Evolutionary conservation across 2,797 vertebrate genomes (phyloP).

Genomic region (Microchirus variegatus): DNA sequence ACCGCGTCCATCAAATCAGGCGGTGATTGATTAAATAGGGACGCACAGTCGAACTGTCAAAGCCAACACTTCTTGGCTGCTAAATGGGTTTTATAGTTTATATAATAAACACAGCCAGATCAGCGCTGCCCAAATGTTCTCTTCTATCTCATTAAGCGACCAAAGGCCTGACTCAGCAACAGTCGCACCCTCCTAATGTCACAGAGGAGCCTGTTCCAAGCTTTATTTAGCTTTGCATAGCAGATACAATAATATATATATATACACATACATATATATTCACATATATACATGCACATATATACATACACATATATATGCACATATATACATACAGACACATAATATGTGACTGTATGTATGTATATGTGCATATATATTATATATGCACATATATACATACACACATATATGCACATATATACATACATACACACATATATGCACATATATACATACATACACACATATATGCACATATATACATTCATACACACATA

Average conservation of each 20-base stretch:
- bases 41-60: conserved; percentile 40
- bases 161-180: conserved; percentile 54
- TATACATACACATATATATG: no score
- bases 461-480: no score
- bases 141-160: conserved; percentile 68
- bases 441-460: no score
- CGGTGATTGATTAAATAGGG: conserved; percentile 48
- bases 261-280: no score
- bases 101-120: conserved; percentile 61
- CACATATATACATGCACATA: no score
- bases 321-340: no score
- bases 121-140: conserved; percentile 65
- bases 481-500: no score
- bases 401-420: no score
- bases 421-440: no score
- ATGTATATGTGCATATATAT: no score
- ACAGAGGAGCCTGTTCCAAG: conserved; percentile 19
- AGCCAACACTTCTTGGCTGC: conserved; percentile 67
- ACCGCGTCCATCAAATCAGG: conserved; percentile 8
- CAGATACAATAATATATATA: conserved; percentile 5
- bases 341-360: no score
- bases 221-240: conserved; percentile 8
- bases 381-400: no score
- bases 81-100: conserved; percentile 61
- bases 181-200: conserved; percentile 37